phyloP scores from a whole-genome alignment of 2,888 invertebrate genomes.

The Nysson spinosus region DNA sequence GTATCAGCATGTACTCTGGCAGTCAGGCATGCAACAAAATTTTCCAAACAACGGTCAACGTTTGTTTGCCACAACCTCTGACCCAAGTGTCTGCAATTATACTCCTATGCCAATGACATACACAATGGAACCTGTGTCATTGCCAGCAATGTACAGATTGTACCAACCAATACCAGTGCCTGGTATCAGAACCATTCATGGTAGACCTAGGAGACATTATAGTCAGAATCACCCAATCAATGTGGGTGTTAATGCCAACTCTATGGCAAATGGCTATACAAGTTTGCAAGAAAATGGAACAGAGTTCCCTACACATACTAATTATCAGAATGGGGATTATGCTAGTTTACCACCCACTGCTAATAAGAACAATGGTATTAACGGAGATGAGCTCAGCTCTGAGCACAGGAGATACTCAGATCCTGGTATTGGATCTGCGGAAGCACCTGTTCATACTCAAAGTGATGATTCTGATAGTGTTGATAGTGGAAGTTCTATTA shows the following conservation, averaged over 20 bases:
- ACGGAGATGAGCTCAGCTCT: constrained; percentile 78
- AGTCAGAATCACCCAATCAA: constrained; percentile 48
- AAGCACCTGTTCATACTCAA: constrained; percentile 77
- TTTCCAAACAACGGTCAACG: constrained; percentile 73
- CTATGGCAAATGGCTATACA: constrained; percentile 64
- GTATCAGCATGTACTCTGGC: constrained; percentile 68
- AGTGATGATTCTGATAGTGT: constrained; percentile 80
- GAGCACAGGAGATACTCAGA: constrained; percentile 83
- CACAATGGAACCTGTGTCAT: constrained; percentile 82
- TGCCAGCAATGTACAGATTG: constrained; percentile 81
- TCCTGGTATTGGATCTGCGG: constrained; percentile 81
- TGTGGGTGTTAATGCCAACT: constrained; percentile 21
- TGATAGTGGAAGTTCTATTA: constrained; percentile 77
- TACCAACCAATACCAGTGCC: constrained; percentile 77
- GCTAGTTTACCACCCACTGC: constrained; percentile 86
- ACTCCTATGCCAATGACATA: constrained; percentile 77
- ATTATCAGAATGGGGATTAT: constrained; percentile 77
- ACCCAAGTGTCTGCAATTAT: constrained; percentile 77
- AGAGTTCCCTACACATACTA: constrained; percentile 52
- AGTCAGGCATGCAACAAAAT: constrained; percentile 52
- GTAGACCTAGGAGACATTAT: constrained; percentile 56
- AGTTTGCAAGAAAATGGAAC: constrained; percentile 68
- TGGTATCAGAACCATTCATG: constrained; percentile 62
- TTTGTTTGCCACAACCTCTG: constrained; percentile 78
- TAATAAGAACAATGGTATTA: constrained; percentile 78